Evolutionary conservation across 1,140 invertebrate species (phyloP), one percentile per base, ranked within the genome.

Genomic region (Drosophila sucinea): DNA sequence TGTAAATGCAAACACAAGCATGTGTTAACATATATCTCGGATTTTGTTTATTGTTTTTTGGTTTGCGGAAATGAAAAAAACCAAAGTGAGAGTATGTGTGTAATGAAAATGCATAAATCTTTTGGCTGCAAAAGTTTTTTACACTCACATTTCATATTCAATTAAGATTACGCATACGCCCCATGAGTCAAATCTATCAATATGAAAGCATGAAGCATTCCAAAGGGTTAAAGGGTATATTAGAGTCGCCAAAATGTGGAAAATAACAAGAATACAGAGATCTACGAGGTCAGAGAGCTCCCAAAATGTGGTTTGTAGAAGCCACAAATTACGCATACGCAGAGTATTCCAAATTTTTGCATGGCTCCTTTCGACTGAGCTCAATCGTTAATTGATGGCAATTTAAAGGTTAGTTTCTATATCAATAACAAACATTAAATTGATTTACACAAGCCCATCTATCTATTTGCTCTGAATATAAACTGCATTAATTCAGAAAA

Each of bases 151-250:
- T 47, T 51, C 33, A 70, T 60, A 63, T 76, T 47, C 66, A 69
- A 76, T 77, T 76, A 76, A 64, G 70, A 77, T 70, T 70, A 63
- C 66, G 66, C 32, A 70, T 70, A 70, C 72, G 73, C 73, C 73
- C 65, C 65, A 1, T 76, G 10, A 35, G 54, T 51, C 60, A 58
- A 27, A 23, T 44, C 54, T n/a, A 70, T 70, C 55, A 69, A 70
- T 60, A 73, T 77, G 47, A 58, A 56, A 76, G 17, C 77, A 58
- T 64, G 4, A 11, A 11, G 35, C 3, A 3, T 38, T 38, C 23
- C 10, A 35, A 33, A n/a, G 25, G n/a, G 10, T 6, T 33, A 8
- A 35, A 54, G n/a, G 6, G 1, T 10, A 25, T 25, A 29, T 55
- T 4, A 29, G 8, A 54, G n/a, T 47, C 1, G 25, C 1, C 25